Base-by-base conservation (phyloP, 2,888 invertebrate genomes). In the Chrysopilus asiliformis region DNA sequence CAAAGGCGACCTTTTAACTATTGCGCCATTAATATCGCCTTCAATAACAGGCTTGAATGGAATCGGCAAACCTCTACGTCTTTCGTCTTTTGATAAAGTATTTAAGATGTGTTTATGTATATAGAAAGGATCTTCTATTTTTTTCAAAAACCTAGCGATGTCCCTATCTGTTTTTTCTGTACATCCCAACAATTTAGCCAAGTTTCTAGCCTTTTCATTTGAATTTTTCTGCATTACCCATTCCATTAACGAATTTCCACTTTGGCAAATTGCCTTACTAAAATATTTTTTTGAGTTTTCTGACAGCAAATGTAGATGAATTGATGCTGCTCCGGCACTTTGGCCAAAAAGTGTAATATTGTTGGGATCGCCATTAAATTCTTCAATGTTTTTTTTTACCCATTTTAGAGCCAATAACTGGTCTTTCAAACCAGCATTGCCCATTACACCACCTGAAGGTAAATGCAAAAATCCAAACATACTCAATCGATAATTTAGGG, bases 361-460 rank as follows among this genome's bases (percentile, higher is more conserved):
- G 6, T 49, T 40, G 1, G 57, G 49, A 65, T 68, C 64, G 53
- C 65, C 48, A 58, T 61, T 60, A 55, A 67, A 55, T 55, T 63
- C 49, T 46, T 49, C 36, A 56, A 69, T 49, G 57, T 68, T 47
- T 1, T 66, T 67, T 2, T 64, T 45, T 53, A 62, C 33, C 46
- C 66, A 59, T 43, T 66, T 61, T 46, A 70, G 56, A 8, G 71
- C 72, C 16, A 68, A 38, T 45, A 54, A 52, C 45, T 62, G 63
- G 49, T 62, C 63, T 39, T 60, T 60, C 1, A 62, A 42, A 0
- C 58, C 63, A 2, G 56, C 55, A 46, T 63, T 62, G 3, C 63
- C 62, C 15, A 49, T 44, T 18, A 63, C 51, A 4, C 52, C 53
- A n/a, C 50, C 57, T 32, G 53, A 53, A 3, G 61, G 59, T 7